phyloP scores from a whole-genome alignment of 2,888 invertebrate genomes.

The Temnothorax rugatulus region DNA sequence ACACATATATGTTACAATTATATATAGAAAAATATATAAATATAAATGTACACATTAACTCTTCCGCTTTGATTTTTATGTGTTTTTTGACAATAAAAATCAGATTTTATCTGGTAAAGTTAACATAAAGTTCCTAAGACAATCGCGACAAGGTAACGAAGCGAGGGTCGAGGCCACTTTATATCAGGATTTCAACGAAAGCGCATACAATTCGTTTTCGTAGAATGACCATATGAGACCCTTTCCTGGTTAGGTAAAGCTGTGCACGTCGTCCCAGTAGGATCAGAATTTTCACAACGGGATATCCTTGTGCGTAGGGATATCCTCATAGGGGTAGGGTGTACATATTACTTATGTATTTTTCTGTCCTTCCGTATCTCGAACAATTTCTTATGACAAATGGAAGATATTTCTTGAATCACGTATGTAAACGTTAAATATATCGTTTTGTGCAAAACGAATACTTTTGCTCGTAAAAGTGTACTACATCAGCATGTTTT shows the following conservation, averaged over 20 bases:
- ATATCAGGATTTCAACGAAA: slow-evolving; percentile 23
- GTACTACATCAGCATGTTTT: neutral
- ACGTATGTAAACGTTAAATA: slow-evolving; percentile 8
- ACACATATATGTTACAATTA: too few species aligned
- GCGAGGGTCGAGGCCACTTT: neutral
- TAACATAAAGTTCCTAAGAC: neutral
- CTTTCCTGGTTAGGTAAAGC: neutral
- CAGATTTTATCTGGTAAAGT: neutral
- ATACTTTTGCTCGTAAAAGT: neutral
- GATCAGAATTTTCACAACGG: slow-evolving; percentile 21
- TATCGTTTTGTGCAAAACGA: neutral
- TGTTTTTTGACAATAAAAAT: neutral
- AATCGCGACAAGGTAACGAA: slow-evolving; percentile 6
- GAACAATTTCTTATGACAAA: slow-evolving; percentile 3
- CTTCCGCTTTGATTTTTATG: neutral
- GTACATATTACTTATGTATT: slow-evolving; percentile 43
- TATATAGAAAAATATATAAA: neutral
- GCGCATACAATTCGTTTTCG: slow-evolving; percentile 15
- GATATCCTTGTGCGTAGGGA: slow-evolving; percentile 1
- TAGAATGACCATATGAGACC: neutral
- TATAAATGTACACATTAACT: neutral
- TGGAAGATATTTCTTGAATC: neutral
- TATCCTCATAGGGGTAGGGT: slow-evolving; percentile 14
- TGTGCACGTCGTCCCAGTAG: slow-evolving; percentile 18
- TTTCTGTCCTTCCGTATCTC: slow-evolving; percentile 35